Conservation (phyloP, 2,888 invertebrate species). For the Melanotus villosus region DNA sequence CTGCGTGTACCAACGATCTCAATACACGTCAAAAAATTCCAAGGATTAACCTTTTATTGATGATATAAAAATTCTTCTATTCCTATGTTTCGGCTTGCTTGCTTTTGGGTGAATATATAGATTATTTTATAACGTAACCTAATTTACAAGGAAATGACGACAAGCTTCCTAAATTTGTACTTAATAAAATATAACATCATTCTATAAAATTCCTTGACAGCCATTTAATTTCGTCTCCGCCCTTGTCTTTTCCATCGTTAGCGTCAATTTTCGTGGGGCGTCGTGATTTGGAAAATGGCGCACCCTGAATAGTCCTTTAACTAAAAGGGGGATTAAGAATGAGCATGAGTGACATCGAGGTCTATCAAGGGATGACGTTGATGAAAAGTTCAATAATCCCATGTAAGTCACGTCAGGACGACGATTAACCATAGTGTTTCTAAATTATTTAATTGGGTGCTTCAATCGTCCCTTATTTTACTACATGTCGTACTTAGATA, state of each 20-base stretch:
- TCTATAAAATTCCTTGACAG: neutral
- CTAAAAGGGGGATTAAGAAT: constrained; percentile 27
- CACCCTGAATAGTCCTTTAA: constrained; percentile 8
- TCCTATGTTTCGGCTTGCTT: no score
- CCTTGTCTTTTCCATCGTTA: constrained; percentile 26
- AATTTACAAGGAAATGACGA: neutral
- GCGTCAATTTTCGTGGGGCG: constrained; percentile 22
- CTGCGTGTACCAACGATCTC: no score
- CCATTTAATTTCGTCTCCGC: constrained; percentile 18
- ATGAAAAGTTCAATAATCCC: constrained; percentile 28
- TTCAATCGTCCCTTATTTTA: no score
- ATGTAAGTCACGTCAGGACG: constrained; percentile 13
- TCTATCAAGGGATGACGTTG: constrained; percentile 27
- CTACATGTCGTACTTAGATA: no score
- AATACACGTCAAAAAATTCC: no score
- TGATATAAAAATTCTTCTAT: no score
- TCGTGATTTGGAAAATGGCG: constrained; percentile 26
- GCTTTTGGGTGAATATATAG: no score
- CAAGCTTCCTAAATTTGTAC: neutral
- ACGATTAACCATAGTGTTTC: constrained; percentile 19
- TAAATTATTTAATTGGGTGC: constrained; percentile 29
- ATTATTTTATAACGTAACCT: no score
- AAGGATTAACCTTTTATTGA: no score
- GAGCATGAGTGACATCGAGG: constrained; percentile 26
- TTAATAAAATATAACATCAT: neutral